Conservation (phyloP, 2,888 invertebrate species). For the Watsonalla binaria region DNA sequence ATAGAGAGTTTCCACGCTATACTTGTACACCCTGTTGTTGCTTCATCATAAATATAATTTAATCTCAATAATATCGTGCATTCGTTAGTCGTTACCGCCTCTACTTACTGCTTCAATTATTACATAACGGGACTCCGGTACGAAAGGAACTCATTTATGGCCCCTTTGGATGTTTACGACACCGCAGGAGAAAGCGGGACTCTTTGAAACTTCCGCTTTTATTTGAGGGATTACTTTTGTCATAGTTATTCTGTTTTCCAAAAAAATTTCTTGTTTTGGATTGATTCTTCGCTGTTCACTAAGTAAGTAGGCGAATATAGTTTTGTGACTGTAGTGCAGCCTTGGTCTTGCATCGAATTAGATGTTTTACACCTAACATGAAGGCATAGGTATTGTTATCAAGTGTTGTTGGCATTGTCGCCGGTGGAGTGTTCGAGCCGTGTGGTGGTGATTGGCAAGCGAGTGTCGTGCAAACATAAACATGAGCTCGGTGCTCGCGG, state of each 20-base stretch:
- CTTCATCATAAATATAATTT: too few relatives aligned
- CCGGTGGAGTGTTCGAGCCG: slow-evolving; percentile 23
- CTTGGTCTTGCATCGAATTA: not conserved
- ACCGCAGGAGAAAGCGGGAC: slow-evolving; percentile 10
- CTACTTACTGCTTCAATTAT: not conserved
- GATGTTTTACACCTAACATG: not conserved
- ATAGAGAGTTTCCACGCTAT: too few relatives aligned
- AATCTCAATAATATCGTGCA: too few relatives aligned
- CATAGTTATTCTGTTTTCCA: not conserved
- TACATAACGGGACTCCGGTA: slow-evolving; percentile 15
- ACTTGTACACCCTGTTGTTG: too few relatives aligned
- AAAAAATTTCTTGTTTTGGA: not conserved
- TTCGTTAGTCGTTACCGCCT: not conserved
- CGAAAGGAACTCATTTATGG: slow-evolving; percentile 12
- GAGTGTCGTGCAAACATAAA: slow-evolving; percentile 67
- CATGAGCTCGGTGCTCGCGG: slow-evolving; percentile 66
- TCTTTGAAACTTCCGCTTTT: slow-evolving; percentile 7
- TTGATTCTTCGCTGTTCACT: slow-evolving; percentile 5
- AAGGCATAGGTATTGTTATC: slow-evolving; percentile 4
- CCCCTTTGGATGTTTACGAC: slow-evolving; percentile 10
- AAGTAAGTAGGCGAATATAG: slow-evolving; percentile 5
- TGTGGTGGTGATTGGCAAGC: slow-evolving; percentile 28
- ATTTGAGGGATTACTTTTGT: not conserved
- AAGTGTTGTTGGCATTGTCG: slow-evolving; percentile 16
- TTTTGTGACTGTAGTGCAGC: not conserved